Evolutionary conservation across 92 coral and sea anemone species (phyloP), one percentile per base, ranked within the genome.

Genomic region (Chrysogorgia sp.): DNA sequence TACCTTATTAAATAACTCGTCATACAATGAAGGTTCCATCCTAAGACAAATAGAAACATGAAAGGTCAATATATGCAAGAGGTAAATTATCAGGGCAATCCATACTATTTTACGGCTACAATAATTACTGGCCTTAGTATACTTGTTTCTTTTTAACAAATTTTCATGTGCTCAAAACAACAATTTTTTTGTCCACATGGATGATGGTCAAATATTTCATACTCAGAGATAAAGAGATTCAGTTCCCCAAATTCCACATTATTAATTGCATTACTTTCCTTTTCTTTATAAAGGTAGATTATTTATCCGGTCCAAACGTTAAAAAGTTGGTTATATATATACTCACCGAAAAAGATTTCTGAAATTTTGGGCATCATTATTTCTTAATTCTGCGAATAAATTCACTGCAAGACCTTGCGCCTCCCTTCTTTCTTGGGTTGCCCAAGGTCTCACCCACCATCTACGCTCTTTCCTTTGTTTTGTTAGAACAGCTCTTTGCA

Each of bases 381-480:
- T 33, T 45, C 79, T 75, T 43, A 81, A 70, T 63, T 81, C 86
- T 33, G 48, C 24, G 12, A 86, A 79, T 26, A 86, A 43, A 57
- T 86, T 86, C 35, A 34, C 67, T 12, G 86, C 83, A 34, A 86
- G 19, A 41, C 90, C 90, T 75, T 76, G 90, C 35, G 60, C 12
- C 8, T 76, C 57, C 40, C 78, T 52, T 34, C 77, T 80, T 35
- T 67, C 78, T 63, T 64, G 79, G 29, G 64, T 80, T 14, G 77
- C 81, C 85, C 84, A 81, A 10, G 83, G 82, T 28, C 86, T 43
- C 64, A 81, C 86, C 86, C 89, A 81, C 85, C 86, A 85, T 40
- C 71, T 80, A 33, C 85, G 71, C 81, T 57, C 26, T 48, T 15
- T 48, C 52, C 26, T 66, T 66, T 66, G 4, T 7, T 66, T 49